Conservation (phyloP, 2,113 vertebrate genomes). For the Chloropsis hardwickii region DNA sequence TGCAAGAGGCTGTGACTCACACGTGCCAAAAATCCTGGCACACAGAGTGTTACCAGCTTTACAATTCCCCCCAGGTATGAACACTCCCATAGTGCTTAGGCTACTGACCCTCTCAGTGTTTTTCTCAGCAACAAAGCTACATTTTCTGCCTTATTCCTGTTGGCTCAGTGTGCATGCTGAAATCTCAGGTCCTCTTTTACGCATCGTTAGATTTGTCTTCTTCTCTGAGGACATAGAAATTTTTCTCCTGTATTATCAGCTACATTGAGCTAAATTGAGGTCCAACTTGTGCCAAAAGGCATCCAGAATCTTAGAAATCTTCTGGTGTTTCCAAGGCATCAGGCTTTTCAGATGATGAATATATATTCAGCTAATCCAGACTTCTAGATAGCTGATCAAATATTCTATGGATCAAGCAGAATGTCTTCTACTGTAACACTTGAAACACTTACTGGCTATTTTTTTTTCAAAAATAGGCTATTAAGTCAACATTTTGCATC, state of each 20-base stretch:
- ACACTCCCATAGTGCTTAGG: neutral
- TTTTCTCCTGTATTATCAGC: neutral
- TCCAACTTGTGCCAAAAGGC: neutral
- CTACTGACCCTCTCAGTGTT: neutral
- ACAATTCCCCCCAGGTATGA: neutral
- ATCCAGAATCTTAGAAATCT: neutral
- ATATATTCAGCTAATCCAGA: neutral
- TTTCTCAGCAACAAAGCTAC: neutral
- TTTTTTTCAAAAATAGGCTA: neutral
- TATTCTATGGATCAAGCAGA: neutral
- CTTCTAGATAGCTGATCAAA: neutral
- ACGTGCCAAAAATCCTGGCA: neutral
- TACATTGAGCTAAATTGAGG: neutral
- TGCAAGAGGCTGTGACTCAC: neutral
- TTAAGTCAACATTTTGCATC: neutral
- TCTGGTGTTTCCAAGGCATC: neutral
- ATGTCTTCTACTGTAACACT: neutral
- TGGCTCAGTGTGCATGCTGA: neutral
- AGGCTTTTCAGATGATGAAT: neutral
- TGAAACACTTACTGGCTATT: neutral
- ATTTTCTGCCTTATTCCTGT: neutral
- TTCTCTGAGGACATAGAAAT: neutral
- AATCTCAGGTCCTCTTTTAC: neutral
- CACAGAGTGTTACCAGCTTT: neutral
- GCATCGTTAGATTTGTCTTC: neutral